Conservation (phyloP, 2,888 invertebrate species). For the Pimpla rufipes region DNA sequence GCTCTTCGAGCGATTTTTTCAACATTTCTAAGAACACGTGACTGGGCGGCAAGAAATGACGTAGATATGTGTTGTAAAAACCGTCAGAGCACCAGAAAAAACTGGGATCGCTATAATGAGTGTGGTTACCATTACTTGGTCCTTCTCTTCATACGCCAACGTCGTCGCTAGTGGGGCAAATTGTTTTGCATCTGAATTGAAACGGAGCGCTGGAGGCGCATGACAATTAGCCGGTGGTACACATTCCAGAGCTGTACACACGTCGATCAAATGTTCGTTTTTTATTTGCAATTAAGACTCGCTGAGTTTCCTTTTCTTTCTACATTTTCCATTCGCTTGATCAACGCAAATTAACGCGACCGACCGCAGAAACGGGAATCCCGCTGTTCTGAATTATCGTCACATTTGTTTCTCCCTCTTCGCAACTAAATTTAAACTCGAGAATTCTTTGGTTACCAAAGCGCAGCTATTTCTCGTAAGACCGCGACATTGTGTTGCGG, state of each 20-base stretch:
- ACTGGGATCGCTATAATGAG: no score
- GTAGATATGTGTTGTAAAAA: no score
- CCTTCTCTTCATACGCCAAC: neutral
- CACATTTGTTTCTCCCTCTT: neutral
- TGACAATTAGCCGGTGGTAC: slow-evolving; percentile 75
- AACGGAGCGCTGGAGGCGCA: slow-evolving; percentile 72
- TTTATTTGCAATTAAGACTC: neutral
- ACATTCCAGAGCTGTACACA: neutral
- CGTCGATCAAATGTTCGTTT: neutral
- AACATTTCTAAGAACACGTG: no score
- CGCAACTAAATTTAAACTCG: neutral
- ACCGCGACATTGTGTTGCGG: neutral
- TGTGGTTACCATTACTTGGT: no score
- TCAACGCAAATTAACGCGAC: neutral
- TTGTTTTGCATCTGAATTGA: slow-evolving; percentile 81
- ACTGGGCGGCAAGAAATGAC: no score
- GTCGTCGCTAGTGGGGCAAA: slow-evolving; percentile 52
- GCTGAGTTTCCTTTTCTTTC: neutral
- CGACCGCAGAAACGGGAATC: neutral
- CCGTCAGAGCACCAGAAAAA: no score
- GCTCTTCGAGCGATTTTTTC: no score
- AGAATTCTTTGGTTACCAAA: neutral
- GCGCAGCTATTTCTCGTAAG: neutral
- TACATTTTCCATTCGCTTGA: neutral
- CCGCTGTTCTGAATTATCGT: neutral